Evolutionary conservation across 2,797 vertebrate genomes (phyloP), one percentile per base, ranked within the genome.

Genomic region (Leptodactylus fallax): DNA sequence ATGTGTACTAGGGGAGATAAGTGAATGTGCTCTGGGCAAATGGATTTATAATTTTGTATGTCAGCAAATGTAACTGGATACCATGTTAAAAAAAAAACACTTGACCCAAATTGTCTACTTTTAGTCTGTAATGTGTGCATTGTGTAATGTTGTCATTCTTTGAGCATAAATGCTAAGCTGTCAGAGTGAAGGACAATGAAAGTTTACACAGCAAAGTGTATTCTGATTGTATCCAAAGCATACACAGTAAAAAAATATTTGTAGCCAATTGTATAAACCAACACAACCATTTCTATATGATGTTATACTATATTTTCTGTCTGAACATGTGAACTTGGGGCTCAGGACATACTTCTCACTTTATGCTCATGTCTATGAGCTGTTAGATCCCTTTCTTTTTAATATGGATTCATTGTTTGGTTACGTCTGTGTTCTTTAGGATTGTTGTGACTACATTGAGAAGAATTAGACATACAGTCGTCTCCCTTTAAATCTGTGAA

Each of bases 1-100:
- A 81, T 60, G 65, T 69, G 74, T 45, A 72, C n/a, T 60, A 17
- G 51, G 51, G 21, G 25, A 71, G 17, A 47, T 80, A 79, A 86
- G 7, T 77, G 21, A 58, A 63, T n/a, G 45, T 47, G 63, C 23
- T 79, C 10, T 58, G 63, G 63, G 49, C 21, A 61, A 45, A 6
- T 47, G 7, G 56, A 49, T 80, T 16, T 8, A 85, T 71, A 16
- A n/a, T 55, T 53, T 23, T 63, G n/a, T 1, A n/a, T 63, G 47
- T 65, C 23, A 85, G n/a, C 11, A 83, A 83, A 58, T 71, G 19
- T 45, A 23, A 72, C 56, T 76, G 17, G 4, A 60, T 60, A 45
- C 7, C 9, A 3, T 74, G 47, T 45, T 3, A 17, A 56, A 58
- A 63, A 71, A 21, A 56, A 72, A 58, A 25, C 25, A 60, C 55